Evolutionary conservation across 2,113 vertebrate genomes (phyloP), one percentile per base, ranked within the genome.

Genomic region (Ophiodon elongatus): DNA sequence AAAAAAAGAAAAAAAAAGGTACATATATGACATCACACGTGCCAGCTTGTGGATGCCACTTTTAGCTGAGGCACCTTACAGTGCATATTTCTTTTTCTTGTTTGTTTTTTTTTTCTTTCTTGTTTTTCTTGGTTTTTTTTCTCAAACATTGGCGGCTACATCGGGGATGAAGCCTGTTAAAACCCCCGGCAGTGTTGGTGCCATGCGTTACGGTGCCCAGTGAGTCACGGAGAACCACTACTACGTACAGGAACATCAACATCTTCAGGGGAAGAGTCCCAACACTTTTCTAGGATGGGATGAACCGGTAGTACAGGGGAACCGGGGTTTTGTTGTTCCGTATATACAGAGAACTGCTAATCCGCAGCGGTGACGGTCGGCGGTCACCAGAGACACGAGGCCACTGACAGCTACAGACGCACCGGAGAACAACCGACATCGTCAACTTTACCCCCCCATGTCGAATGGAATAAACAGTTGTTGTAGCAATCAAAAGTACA

Each of bases 321-420:
- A 77, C 73, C 74, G 47, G 66, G 23, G 70, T 43, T 79, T 50
- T 66, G 75, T 85, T 77, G 60, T 69, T 88, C 65, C 80, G 70
- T 91, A 91, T 88, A 90, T 91, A 92, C 87, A 92, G 82, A 90
- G 33, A 77, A 66, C 78, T 81, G 92, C 71, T 73, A 90, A 33
- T 82, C 65, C 65, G 92, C 78, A 86, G 87, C 80, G 80, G 82
- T 73, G 79, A 76, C 82, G 83, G 77, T 72, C 54, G 85, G 88
- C 83, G 82, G 86, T 91, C 89, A 93, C 89, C 90, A 93, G 86
- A 90, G 83, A 93, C 92, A 93, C 79, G 69, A 87, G 90, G 82
- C 85, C 86, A 92, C 90, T 13, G 88, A 92, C 88, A 47, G 89
- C 82, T 84, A 92, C 87, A 82, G 87, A 88, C 91, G 88, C 85